A percentile compares a stretch with the other conserved stretches of the same genome.
Evolutionary conservation across 2,113 vertebrate genomes (phyloP).

Genomic region (Megaptera novaeangliae): DNA sequence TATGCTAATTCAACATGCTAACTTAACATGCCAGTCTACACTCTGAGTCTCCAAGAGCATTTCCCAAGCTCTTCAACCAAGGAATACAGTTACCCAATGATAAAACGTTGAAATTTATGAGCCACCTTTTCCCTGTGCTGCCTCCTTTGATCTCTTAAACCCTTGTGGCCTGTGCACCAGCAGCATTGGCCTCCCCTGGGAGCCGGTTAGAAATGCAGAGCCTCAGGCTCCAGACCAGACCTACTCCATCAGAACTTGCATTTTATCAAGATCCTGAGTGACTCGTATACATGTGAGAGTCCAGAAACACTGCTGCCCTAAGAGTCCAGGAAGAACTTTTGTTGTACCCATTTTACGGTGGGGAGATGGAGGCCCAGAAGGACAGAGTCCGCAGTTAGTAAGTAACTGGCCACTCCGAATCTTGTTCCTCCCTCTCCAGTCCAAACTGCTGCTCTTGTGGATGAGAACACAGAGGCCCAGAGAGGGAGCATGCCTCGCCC

Average conservation of each 20-base stretch:
- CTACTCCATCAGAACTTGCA: neutral
- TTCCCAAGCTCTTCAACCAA: neutral
- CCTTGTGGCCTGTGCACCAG: neutral
- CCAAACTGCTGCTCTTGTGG: neutral
- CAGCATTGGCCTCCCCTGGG: rapidly evolving
- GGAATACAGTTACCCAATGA: neutral
- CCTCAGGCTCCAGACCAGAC: neutral
- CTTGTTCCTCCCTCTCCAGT: neutral
- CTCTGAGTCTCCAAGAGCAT: neutral
- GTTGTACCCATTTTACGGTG: neutral
- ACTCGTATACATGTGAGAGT: rapidly evolving
- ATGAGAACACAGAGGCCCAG: neutral
- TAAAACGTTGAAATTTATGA: neutral
- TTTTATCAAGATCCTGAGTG: neutral
- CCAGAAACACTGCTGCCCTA: neutral
- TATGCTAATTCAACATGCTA: neutral
- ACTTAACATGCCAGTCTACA: neutral
- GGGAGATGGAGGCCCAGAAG: neutral
- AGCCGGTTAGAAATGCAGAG: neutral
- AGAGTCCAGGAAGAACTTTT: rapidly evolving
- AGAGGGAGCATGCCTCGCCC: neutral
- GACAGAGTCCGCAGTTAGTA: neutral
- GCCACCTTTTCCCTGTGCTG: neutral
- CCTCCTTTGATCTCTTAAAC: neutral
- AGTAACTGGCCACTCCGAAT: neutral